Evolutionary conservation across 1,140 invertebrate species (phyloP), one percentile per base, ranked within the genome.

Genomic region (Lepidurus apus): DNA sequence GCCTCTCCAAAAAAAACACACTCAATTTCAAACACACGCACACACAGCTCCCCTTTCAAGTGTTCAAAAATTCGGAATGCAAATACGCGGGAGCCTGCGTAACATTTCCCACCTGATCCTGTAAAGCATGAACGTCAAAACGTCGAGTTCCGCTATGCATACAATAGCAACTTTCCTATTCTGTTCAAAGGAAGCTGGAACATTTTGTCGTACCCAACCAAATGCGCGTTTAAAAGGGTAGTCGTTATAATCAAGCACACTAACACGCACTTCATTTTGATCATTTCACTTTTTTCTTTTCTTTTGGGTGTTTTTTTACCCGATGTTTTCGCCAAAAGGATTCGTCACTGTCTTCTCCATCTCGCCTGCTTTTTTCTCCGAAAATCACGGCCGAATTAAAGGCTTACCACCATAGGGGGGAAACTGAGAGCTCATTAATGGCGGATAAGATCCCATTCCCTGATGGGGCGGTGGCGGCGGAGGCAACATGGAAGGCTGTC

Each of bases 361-460:
- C n/a, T n/a, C n/a, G n/a, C n/a, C 44, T 13, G 42, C 34, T 11
- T 7, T 24, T 75, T 75, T 75, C 43, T 75, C 43, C 24, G 10
- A 13, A 7, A 9, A 42, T 75, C 74, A 77, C 43, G 75, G 75
- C 24, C 75, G 43, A 7, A 77, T 17, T 77, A 77, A 77, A 77
- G 75, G 75, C 24, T 77, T 77, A 17, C 75, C 75, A 24, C 75
- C 75, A 47, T 77, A 77, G 0, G 75, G 75, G 8, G 75, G 75
- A 21, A 45, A 77, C 42, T 77, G 75, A 21, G 75, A 77, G 17
- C 74, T 42, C 75, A 21, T 34, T 7, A 77, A 44, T 1, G 75
- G 75, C 24, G 75, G 75, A 42, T 45, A 47, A 47, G 21, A 42
- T 1, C 75, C 75, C 24, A 26, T 43, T 47, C 43, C 47, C 42